Base-by-base conservation (phyloP, 2,797 vertebrate genomes). In the Cryptoprocta ferox region DNA sequence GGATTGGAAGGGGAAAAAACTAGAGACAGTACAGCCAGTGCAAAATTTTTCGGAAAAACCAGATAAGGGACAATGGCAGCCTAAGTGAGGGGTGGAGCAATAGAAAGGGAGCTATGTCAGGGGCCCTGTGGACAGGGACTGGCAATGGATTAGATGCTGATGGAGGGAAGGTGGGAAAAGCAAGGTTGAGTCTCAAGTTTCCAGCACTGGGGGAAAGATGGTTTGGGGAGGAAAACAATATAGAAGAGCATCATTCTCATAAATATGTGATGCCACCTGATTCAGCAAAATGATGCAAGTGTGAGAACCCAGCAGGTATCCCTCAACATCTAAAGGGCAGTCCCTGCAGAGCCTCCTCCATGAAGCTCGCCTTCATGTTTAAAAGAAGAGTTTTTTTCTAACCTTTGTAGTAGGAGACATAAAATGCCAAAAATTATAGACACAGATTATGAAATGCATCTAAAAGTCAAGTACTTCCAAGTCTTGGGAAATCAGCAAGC, bases 31-130 rank as follows among this genome's bases (percentile, higher is more conserved):
- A 32, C 0, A 61, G 13, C 10, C 37, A 30, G 37, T 18, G 30
- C 32, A n/a, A 78, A 75, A 21, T n/a, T 81, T 63, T 19, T 84
- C 2, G 2, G n/a, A 50, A 78, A 76, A 35, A 28, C 19, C 32
- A 37, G 39, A 14, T 21, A 14, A 79, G 32, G 45, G 30, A 59
- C 5, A n/a, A 30, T 0, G 9, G 18, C 2, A 9, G 39, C 75
- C 39, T 30, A 61, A 63, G 12, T 3, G 1, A 18, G n/a, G 16
- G 7, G 18, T 4, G 5, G 6, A 56, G 8, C 1, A 0, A 13
- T 53, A 2, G 14, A 45, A 45, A 5, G 56, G n/a, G 39, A 28
- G 15, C 24, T 11, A 12, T 18, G 50, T 45, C 50, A 5, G 1
- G 18, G 32, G 21, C 13, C 2, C 4, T 0, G 4, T 6, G 61